Evolutionary conservation across 37 sponge, comb jelly and placozoan genomes (phyloP).

Genomic region (Dysidea cf. avara): DNA sequence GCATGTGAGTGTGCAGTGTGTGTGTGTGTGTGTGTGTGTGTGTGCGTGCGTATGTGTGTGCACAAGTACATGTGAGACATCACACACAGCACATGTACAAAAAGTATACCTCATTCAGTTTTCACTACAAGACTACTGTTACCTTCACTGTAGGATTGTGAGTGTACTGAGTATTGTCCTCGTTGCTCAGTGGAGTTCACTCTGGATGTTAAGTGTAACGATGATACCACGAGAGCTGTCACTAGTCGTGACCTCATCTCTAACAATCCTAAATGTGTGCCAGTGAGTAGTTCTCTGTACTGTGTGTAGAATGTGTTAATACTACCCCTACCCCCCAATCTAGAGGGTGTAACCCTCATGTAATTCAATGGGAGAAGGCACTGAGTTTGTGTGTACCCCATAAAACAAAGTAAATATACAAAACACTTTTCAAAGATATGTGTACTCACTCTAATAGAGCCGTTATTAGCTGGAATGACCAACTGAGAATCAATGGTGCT

Average conservation of each 20-base stretch:
- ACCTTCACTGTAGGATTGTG: conserved; percentile 72
- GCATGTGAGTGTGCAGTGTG: background rate
- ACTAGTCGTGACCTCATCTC: conserved; percentile 91
- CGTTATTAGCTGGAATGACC: no score
- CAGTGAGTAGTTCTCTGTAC: conserved; percentile 68
- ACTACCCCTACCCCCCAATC: no score
- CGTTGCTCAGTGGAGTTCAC: conserved; percentile 96
- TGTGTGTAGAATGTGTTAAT: no score
- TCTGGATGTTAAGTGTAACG: conserved; percentile 92
- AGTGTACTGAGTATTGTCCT: conserved; percentile 85
- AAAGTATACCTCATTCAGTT: background rate
- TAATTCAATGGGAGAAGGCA: no score
- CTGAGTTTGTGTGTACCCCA: no score
- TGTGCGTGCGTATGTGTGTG: background rate
- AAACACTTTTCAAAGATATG: no score
- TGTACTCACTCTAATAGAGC: no score
- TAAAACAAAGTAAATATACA: no score
- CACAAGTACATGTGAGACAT: background rate
- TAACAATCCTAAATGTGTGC: conserved; percentile 78
- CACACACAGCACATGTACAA: conserved; percentile 8
- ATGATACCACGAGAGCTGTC: conserved; percentile 86
- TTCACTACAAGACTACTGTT: background rate
- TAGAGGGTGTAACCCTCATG: no score
- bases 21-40: background rate
- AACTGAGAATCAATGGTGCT: no score